Evolutionary conservation across 2,888 invertebrate species (phyloP).

Genomic region (Machimus rusticus): DNA sequence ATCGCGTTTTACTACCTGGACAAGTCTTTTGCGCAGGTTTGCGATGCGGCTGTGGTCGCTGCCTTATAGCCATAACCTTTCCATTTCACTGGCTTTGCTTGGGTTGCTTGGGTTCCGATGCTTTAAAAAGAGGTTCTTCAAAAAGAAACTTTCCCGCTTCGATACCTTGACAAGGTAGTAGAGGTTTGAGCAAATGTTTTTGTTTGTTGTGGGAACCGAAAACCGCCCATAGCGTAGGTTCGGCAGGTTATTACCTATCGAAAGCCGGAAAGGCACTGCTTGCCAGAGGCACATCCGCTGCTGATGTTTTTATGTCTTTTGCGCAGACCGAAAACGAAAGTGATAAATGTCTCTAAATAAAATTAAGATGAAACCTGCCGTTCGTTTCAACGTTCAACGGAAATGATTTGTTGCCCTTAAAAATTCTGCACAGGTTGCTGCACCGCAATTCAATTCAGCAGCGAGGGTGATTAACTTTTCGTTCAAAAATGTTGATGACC

Average conservation of each 20-base stretch:
- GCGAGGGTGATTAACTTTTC: not conserved
- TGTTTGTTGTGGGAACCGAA: not conserved
- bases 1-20: not conserved
- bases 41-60: not conserved
- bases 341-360: not conserved
- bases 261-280: not conserved
- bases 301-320: not conserved
- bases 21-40: not conserved
- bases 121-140: not conserved
- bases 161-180: not conserved
- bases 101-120: not conserved
- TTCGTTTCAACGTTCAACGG: not conserved
- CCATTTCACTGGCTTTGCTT: not conserved
- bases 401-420: not conserved
- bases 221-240: not conserved
- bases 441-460: not conserved
- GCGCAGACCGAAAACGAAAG: not conserved
- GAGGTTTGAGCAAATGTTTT: not conserved
- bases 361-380: not conserved
- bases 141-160: not conserved
- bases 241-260: not conserved
- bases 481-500: slow-evolving; percentile 3
- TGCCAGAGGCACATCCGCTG: not conserved
- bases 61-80: not conserved
- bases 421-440: not conserved